Base-by-base conservation (phyloP, 2,797 vertebrate species). In the Poecilia wingei region DNA sequence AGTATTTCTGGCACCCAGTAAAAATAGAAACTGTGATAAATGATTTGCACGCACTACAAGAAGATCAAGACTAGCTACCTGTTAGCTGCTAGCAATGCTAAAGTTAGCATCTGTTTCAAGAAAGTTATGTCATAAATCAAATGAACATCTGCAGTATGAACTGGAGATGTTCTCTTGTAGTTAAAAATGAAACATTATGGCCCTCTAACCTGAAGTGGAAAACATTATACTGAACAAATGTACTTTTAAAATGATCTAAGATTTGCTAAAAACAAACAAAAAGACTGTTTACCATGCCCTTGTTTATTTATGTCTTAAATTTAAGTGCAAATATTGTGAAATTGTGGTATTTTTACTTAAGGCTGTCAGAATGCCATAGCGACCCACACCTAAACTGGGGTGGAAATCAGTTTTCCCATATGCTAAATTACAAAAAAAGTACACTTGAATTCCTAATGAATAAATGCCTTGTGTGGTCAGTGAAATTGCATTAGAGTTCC, bases 401-500 rank as follows among this genome's bases (percentile, higher is more conserved):
- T 43, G 68, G 41, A 69, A 69, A 69, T 69, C 25, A 14, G 4
- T 69, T 69, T 68, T 16, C 39, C 20, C 33, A 39, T 39, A 20
- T 20, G 18, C 64, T 8, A n/a, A n/a, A 69, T 69, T 12, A 13
- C 39, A 43, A 61, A 33, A 39, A 36, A 69, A 46, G 43, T 70
- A 28, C 68, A 45, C 9, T 70, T 70, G 12, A 8, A 70, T 70
- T 46, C 12, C 22, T 25, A 49, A 66, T 53, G n/a, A 70, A 45
- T 16, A 45, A 39, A 55, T n/a, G 16, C 31, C 41, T 72, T 41
- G 43, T 53, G 3, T 64, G 45, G 18, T 61, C 22, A 9, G n/a
- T 46, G 31, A 33, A 59, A 68, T 71, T 77, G 41, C 28, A 4
- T 75, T 78, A 13, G 1, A 82, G 74, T 91, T 94, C 86, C 84